A percentile compares a stretch with the other conserved stretches of the same genome.
phyloP scores from a whole-genome alignment of 2,888 invertebrate species.

The Ganaspis brasiliensis region DNA sequence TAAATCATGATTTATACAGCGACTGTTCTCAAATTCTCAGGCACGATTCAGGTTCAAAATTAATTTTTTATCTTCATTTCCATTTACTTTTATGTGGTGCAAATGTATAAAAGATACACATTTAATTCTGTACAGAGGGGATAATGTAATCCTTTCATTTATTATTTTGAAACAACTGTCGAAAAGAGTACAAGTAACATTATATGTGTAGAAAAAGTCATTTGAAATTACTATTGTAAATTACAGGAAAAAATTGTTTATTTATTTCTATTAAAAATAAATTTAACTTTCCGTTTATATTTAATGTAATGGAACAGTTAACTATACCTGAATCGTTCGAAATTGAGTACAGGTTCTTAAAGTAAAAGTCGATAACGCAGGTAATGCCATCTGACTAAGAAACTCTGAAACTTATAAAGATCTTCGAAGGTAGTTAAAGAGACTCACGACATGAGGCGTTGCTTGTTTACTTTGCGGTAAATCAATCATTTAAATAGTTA shows the following conservation, averaged over 20 bases:
- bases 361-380: constrained; percentile 30
- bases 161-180: too few species aligned
- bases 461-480: constrained; percentile 1
- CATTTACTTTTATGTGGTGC: neutral
- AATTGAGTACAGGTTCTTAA: too few species aligned
- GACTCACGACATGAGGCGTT: constrained; percentile 11
- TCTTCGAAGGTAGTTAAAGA: neutral
- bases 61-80: constrained; percentile 14
- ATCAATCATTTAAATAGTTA: neutral
- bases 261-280: too few species aligned
- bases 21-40: neutral
- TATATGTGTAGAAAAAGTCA: too few species aligned
- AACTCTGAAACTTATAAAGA: neutral
- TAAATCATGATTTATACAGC: constrained; percentile 20
- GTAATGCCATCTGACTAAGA: constrained; percentile 36
- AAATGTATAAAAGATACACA: neutral
- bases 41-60: neutral
- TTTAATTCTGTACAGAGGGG: too few species aligned
- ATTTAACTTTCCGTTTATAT: too few species aligned
- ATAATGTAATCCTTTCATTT: neutral
- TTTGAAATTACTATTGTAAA: too few species aligned
- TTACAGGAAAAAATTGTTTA: too few species aligned
- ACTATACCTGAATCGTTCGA: too few species aligned
- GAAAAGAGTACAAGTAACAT: too few species aligned
- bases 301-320: too few species aligned